Evolutionary conservation across 2,113 vertebrate species (phyloP).

Genomic region (Butorides virescens): DNA sequence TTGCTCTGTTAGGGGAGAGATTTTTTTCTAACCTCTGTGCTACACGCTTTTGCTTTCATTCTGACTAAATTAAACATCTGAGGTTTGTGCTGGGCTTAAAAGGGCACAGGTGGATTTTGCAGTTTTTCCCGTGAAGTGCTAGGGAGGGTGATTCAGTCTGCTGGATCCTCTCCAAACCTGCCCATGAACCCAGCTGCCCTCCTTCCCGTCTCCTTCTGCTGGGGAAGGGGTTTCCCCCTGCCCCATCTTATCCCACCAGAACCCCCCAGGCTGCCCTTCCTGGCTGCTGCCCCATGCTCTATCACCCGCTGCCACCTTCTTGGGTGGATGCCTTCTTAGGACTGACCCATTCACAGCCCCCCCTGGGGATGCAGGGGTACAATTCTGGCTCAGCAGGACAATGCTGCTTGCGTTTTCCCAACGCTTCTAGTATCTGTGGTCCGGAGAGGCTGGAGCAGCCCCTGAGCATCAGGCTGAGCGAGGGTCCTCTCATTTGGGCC

Average conservation of each 20-base stretch:
- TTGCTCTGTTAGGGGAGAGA: background rate
- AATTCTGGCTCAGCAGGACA: fast-evolving
- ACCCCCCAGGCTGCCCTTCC: background rate
- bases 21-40: fast-evolving
- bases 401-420: background rate
- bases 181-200: background rate
- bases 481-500: background rate
- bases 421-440: background rate
- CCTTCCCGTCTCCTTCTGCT: background rate
- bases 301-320: background rate
- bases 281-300: background rate
- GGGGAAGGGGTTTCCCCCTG: background rate
- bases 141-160: background rate
- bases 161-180: background rate
- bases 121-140: background rate
- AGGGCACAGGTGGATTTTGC: background rate
- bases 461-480: background rate
- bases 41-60: background rate
- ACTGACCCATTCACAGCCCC: fast-evolving
- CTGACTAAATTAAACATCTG: background rate
- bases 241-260: background rate
- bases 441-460: background rate
- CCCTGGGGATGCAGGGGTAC: too few species aligned
- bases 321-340: background rate
- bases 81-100: background rate